phyloP scores from a whole-genome alignment of 1,140 invertebrate species.

The Caligus rogercresseyi region DNA sequence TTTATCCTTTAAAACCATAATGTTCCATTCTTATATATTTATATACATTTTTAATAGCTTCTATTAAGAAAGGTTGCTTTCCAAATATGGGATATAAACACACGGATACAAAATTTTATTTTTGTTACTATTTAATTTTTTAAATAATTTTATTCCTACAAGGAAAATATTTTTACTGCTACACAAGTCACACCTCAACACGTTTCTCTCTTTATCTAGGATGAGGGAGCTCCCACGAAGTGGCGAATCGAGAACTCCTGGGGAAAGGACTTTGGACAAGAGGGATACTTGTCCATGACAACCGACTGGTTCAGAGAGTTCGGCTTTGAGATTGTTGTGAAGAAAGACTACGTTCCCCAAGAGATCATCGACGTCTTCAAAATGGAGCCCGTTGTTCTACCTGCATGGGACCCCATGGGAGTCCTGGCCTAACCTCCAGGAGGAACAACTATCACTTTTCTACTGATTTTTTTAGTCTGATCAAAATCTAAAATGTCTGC shows the following conservation, averaged over 20 bases:
- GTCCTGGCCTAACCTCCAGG: conserved; percentile 49
- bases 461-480: no score
- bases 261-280: conserved; percentile 69
- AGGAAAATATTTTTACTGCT: background rate
- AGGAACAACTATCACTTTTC: no score
- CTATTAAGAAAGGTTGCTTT: no score
- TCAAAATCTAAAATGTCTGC: no score
- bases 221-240: conserved; percentile 38
- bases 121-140: background rate
- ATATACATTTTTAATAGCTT: no score
- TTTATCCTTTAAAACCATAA: no score
- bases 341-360: background rate
- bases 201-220: background rate
- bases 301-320: conserved; percentile 73
- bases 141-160: no score
- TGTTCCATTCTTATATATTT: no score
- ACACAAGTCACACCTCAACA: background rate
- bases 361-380: conserved; percentile 44
- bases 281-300: conserved; percentile 65
- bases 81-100: no score
- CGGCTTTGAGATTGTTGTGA: conserved; percentile 47
- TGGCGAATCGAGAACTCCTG: conserved; percentile 77
- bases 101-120: background rate
- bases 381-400: conserved; percentile 52
- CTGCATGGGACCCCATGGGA: conserved; percentile 85